These are phyloP conservation scores for Lutjanus argentimaculatus DNA, from an alignment of 2,797 vertebrate species.

Conservation along the genomic window DNA sequence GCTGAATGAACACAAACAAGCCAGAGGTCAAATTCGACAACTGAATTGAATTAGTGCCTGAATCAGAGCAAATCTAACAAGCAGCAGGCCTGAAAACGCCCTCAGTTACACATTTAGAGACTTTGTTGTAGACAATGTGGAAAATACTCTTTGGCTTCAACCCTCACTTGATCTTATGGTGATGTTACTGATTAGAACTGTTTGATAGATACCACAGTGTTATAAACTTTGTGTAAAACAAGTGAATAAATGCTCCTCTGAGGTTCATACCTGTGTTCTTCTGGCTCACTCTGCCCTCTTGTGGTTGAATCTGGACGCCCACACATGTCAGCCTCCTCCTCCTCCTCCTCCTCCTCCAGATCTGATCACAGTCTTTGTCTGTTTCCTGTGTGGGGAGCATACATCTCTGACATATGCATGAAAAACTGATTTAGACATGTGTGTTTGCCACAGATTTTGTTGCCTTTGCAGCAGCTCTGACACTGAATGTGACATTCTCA, in stretches of 20 bases:
- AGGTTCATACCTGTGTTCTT: background rate
- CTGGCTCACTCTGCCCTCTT: slow-evolving; percentile 74
- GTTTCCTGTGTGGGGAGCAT: background rate
- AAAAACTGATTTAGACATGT: background rate
- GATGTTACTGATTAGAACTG: background rate
- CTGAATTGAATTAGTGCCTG: no score
- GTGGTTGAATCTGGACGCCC: slow-evolving; percentile 48
- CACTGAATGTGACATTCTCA: background rate
- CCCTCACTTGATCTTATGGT: background rate
- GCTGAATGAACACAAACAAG: no score
- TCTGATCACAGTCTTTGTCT: no score
- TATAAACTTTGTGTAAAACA: background rate
- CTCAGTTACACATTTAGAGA: no score
- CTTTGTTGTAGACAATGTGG: no score
- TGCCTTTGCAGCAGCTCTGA: background rate
- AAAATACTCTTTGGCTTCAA: no score
- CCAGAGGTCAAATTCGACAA: no score
- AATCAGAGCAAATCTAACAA: no score
- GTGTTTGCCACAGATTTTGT: background rate
- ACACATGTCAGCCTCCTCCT: background rate
- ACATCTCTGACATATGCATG: background rate
- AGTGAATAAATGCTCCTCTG: background rate
- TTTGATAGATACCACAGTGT: background rate
- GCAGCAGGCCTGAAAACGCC: no score
- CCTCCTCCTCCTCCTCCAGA: background rate